Percentiles rank a stretch among this genome's conserved stretches.
Conservation (phyloP, 2,113 vertebrate genomes). For the Eidolon helvum region DNA sequence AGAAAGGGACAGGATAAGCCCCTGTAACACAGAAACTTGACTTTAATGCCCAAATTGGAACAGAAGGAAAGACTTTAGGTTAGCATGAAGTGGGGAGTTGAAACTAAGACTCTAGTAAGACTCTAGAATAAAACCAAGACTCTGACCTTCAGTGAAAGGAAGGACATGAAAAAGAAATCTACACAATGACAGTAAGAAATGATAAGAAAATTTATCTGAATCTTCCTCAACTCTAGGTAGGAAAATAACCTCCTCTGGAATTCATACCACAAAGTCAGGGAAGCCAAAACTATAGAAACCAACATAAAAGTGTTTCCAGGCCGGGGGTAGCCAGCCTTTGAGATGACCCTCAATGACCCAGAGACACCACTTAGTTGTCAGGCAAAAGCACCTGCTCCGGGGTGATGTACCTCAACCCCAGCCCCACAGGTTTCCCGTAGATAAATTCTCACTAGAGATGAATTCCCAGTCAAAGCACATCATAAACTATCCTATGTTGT, state of each 20-base stretch:
- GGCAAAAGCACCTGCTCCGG: not conserved
- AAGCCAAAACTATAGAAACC: not conserved
- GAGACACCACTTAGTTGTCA: not conserved
- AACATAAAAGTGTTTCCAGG: not conserved
- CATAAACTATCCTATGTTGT: not conserved
- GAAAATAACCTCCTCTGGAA: not conserved
- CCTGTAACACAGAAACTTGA: not conserved
- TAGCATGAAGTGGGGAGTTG: not conserved
- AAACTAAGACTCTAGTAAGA: not conserved
- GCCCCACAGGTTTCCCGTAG: not conserved
- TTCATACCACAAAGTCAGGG: not conserved
- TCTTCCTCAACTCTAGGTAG: not conserved
- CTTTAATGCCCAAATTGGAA: not conserved
- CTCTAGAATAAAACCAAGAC: not conserved
- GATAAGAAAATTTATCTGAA: not conserved
- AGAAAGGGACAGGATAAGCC: not conserved
- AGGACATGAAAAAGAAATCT: not conserved
- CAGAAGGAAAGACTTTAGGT: not conserved
- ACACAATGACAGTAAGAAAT: not conserved
- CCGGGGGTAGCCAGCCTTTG: not conserved
- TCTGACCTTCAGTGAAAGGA: not conserved
- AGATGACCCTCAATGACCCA: not conserved
- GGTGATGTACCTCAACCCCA: not conserved
- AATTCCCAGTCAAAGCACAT: not conserved
- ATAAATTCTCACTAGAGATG: not conserved